Percentiles rank a stretch among this genome's conserved stretches.
Conservation (phyloP, 2,797 vertebrate species). For the Lacerta viridis region DNA sequence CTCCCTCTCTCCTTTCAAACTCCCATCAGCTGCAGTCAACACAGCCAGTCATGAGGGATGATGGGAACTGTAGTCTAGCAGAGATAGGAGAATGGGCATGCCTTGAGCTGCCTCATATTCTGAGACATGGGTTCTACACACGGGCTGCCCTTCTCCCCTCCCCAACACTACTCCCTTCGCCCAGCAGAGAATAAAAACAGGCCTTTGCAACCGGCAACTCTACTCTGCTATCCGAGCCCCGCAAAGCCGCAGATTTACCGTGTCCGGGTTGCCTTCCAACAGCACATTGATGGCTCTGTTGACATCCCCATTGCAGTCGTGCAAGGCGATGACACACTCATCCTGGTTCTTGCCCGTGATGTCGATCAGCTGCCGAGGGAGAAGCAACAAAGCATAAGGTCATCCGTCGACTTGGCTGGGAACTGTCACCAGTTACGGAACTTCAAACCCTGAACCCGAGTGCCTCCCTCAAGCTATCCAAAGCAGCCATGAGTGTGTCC, state of each 20-base stretch:
- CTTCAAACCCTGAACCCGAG: background rate
- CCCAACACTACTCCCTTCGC: background rate
- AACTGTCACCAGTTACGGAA: background rate
- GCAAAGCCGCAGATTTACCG: constrained; percentile 83
- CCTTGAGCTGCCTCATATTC: background rate
- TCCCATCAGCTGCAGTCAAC: too few species aligned
- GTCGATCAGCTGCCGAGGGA: constrained; percentile 90
- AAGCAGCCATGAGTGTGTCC: too few species aligned
- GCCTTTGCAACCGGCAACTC: background rate
- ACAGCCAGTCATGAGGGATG: background rate
- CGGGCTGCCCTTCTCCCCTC: background rate
- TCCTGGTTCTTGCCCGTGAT: constrained; percentile 99
- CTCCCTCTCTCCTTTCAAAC: too few species aligned
- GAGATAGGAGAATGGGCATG: background rate
- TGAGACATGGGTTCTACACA: background rate
- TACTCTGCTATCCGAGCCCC: background rate
- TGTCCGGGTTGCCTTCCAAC: constrained; percentile 98
- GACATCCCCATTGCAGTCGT: constrained; percentile 97
- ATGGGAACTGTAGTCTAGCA: background rate
- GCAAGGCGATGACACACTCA: constrained; percentile 98
- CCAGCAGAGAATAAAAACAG: background rate
- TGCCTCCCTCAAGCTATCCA: background rate
- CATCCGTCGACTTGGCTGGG: accelerated
- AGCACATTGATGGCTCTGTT: constrained; percentile 99
- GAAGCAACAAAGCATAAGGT: background rate